Percentiles rank a stretch among this genome's conserved stretches.
phyloP scores from a whole-genome alignment of 2,888 invertebrate species.

The Acanthopleura granulata region DNA sequence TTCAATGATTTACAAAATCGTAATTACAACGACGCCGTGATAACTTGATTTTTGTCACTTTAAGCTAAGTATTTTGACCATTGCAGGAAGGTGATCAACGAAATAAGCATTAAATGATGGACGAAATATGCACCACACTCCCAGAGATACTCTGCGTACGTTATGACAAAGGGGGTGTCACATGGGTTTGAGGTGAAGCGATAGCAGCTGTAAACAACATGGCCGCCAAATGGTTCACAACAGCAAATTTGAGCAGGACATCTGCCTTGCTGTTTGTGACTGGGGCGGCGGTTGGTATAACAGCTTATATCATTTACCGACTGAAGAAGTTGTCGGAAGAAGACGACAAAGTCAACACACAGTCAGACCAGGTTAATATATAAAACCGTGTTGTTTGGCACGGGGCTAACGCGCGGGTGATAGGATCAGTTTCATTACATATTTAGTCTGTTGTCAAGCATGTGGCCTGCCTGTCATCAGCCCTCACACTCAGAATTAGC shows the following conservation, averaged over 20 bases:
- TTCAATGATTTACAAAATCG: too few relatives aligned
- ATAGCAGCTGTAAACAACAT: slow-evolving; percentile 16
- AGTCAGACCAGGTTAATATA: background rate
- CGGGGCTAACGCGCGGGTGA: background rate
- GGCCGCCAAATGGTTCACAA: slow-evolving; percentile 1
- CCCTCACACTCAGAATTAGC: too few relatives aligned
- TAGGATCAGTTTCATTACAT: background rate
- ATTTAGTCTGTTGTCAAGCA: background rate
- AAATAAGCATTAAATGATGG: too few relatives aligned
- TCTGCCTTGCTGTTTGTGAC: background rate
- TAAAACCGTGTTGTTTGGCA: background rate
- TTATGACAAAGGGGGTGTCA: too few relatives aligned
- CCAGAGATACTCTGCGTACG: too few relatives aligned
- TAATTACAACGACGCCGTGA: too few relatives aligned
- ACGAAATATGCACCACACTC: too few relatives aligned
- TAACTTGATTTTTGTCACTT: too few relatives aligned
- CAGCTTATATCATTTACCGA: slow-evolving; percentile 7
- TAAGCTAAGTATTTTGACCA: too few relatives aligned
- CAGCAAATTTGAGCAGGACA: background rate
- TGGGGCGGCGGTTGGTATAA: background rate
- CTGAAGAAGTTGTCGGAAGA: background rate
- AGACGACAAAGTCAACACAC: background rate
- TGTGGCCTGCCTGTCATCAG: too few relatives aligned
- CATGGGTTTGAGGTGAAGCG: background rate
- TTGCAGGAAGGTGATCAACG: too few relatives aligned